Percentiles rank a stretch among this genome's conserved stretches.
phyloP scores from a whole-genome alignment of 1,140 invertebrate species.

The Thaumetopoea pityocampa region DNA sequence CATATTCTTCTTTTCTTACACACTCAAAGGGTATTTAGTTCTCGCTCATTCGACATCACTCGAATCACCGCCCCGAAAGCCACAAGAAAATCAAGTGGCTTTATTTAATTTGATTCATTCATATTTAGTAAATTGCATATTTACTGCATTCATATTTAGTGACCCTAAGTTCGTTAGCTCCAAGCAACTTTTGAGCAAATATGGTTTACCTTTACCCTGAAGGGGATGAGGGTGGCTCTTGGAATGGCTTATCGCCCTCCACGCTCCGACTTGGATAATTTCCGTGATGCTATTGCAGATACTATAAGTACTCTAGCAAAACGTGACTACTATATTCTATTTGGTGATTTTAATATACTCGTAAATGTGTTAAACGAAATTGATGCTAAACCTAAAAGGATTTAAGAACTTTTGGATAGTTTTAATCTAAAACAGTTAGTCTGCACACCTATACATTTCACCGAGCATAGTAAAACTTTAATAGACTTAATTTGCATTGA shows the following conservation, averaged over 20 bases:
- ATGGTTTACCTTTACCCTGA: conserved; percentile 12
- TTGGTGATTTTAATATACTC: conserved; percentile 17
- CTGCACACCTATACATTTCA: conserved; percentile 7
- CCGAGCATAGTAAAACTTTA: conserved; percentile 5
- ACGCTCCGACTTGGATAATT: conserved; percentile 5
- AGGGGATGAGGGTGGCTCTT: conserved; percentile 1
- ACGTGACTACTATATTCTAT: conserved; percentile 1
- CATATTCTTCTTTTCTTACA: too few relatives aligned
- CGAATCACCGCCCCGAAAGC: too few relatives aligned
- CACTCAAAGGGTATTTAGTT: too few relatives aligned
- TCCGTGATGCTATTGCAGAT: conserved; percentile 19
- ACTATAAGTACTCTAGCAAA: conserved; percentile 1
- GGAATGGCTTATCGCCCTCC: conserved; percentile 20
- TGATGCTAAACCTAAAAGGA: background rate
- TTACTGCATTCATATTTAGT: too few relatives aligned
- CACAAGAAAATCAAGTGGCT: too few relatives aligned
- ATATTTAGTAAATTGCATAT: too few relatives aligned
- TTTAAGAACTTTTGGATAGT: background rate
- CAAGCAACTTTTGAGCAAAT: conserved; percentile 27
- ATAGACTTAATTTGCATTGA: conserved; percentile 15
- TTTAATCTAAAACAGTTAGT: conserved; percentile 1
- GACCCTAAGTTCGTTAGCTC: too few relatives aligned
- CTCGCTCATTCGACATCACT: too few relatives aligned
- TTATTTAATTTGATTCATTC: too few relatives aligned
- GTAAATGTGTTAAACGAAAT: conserved; percentile 6